These are phyloP conservation scores for Mormyrus iriodes DNA, from an alignment of 2,113 vertebrate species.

Conservation along the genomic window DNA sequence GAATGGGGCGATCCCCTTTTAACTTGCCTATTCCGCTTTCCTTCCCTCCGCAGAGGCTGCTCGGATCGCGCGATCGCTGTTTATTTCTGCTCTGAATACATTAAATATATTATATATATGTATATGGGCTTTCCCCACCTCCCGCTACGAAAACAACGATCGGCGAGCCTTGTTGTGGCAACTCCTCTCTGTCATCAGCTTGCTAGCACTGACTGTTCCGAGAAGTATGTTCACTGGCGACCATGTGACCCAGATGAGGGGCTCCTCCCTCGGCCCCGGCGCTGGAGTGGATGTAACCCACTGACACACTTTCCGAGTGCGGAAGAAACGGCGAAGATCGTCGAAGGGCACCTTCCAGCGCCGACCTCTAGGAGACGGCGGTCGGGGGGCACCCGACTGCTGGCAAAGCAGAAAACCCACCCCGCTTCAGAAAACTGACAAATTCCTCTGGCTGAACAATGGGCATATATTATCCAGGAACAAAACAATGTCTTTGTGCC, in stretches of 20 bases:
- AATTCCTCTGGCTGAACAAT: not conserved
- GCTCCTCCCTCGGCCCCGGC: slow-evolving; percentile 48
- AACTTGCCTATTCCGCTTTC: not conserved
- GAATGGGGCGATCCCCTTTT: not conserved
- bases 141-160: not conserved
- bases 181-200: not conserved
- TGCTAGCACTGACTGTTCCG: slow-evolving; percentile 12
- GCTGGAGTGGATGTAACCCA: slow-evolving; percentile 57
- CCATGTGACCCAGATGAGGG: slow-evolving; percentile 57
- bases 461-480: not conserved
- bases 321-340: slow-evolving; percentile 19
- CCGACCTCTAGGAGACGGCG: not conserved
- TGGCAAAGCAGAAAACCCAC: not conserved
- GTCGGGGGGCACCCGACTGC: not conserved
- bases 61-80: not conserved
- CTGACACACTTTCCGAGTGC: slow-evolving; percentile 63
- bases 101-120: not conserved
- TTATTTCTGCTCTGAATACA: not conserved
- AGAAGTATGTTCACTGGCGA: not conserved
- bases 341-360: not conserved
- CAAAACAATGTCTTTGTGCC: not conserved
- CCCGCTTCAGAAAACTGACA: not conserved
- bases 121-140: not conserved
- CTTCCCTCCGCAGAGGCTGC: not conserved
- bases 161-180: not conserved